A percentile compares a stretch with the other conserved stretches of the same genome.
Evolutionary conservation across 2,113 vertebrate species (phyloP).

Genomic region (Psilopogon haemacephalus): DNA sequence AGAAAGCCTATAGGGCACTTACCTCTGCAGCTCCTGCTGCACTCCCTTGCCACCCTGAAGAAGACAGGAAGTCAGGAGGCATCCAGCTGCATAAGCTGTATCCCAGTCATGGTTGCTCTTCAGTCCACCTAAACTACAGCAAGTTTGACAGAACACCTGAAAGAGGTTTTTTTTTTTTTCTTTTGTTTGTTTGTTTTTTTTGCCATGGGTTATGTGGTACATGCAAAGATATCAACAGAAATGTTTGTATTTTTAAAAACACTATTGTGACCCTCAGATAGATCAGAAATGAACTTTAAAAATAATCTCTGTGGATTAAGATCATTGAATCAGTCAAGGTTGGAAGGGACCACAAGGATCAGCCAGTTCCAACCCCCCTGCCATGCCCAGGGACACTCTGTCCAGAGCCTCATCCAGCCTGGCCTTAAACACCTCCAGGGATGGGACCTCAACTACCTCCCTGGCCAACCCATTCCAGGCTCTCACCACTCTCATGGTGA

Average conservation of each 20-base stretch:
- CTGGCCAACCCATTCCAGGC: too few relatives aligned
- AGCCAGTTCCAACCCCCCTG: too few relatives aligned
- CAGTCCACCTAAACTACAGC: not conserved
- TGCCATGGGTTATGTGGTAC: not conserved
- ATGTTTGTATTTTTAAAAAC: not conserved
- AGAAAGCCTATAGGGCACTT: not conserved
- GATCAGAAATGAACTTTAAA: not conserved
- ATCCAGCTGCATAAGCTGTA: rapidly evolving
- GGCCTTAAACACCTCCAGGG: too few relatives aligned
- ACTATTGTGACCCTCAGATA: not conserved
- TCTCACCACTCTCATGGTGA: too few relatives aligned
- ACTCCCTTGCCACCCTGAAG: not conserved
- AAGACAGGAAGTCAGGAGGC: not conserved
- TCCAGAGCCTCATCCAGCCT: too few relatives aligned
- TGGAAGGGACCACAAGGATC: too few relatives aligned
- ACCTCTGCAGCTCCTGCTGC: rapidly evolving
- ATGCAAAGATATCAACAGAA: not conserved
- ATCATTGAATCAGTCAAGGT: too few relatives aligned
- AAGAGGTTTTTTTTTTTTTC: too few relatives aligned
- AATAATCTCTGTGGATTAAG: not conserved
- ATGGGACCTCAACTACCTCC: too few relatives aligned
- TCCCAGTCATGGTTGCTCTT: not conserved
- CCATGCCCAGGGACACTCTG: too few relatives aligned
- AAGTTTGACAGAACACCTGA: not conserved
- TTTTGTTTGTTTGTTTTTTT: not conserved